phyloP scores from a whole-genome alignment of 2,797 vertebrate species.

The Sebastes oblongus region DNA sequence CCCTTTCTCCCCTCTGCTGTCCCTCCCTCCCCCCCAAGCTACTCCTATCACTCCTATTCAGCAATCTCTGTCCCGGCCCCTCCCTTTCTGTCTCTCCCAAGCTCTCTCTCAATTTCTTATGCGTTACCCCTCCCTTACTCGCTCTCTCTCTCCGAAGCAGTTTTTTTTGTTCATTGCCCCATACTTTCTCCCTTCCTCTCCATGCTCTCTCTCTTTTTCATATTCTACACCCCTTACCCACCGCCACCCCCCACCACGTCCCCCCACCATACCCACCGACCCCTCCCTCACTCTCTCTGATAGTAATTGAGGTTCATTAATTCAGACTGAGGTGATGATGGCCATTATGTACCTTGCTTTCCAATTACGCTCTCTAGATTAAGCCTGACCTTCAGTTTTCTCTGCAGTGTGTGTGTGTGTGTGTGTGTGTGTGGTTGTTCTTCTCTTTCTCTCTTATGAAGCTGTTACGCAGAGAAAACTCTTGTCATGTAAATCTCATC shows the following conservation, averaged over 20 bases:
- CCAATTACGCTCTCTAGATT: slow-evolving; percentile 99
- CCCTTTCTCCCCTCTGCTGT: slow-evolving; percentile 76
- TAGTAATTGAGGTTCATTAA: slow-evolving; percentile 90
- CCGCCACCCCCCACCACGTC: slow-evolving; percentile 53
- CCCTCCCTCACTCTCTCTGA: slow-evolving; percentile 78
- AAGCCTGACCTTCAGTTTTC: slow-evolving; percentile 99
- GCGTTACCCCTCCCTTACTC: slow-evolving; percentile 69
- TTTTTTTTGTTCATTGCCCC: slow-evolving; percentile 77
- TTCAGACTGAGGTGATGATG: slow-evolving; percentile 98
- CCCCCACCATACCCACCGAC: slow-evolving; percentile 60
- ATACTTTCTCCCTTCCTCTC: slow-evolving; percentile 68
- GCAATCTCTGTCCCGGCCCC: slow-evolving; percentile 68
- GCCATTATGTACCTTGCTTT: slow-evolving; percentile 99
- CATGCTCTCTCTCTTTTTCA: slow-evolving; percentile 70
- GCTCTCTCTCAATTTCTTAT: slow-evolving; percentile 73
- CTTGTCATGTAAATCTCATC: slow-evolving; percentile 84
- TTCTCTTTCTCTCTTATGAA: slow-evolving; percentile 73
- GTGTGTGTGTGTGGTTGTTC: slow-evolving; percentile 48
- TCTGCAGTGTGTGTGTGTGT: slow-evolving; percentile 73
- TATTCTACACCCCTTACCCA: slow-evolving; percentile 70
- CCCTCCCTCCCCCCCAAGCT: slow-evolving; percentile 61
- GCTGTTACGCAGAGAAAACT: slow-evolving; percentile 76
- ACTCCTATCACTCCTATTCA: slow-evolving; percentile 77
- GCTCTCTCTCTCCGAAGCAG: slow-evolving; percentile 54
- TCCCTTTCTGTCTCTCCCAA: slow-evolving; percentile 67